Percentiles rank a stretch among this genome's conserved stretches.
These are phyloP conservation scores for Ateles fusciceps DNA, from an alignment of 2,797 vertebrate genomes.

Conservation along the genomic window DNA sequence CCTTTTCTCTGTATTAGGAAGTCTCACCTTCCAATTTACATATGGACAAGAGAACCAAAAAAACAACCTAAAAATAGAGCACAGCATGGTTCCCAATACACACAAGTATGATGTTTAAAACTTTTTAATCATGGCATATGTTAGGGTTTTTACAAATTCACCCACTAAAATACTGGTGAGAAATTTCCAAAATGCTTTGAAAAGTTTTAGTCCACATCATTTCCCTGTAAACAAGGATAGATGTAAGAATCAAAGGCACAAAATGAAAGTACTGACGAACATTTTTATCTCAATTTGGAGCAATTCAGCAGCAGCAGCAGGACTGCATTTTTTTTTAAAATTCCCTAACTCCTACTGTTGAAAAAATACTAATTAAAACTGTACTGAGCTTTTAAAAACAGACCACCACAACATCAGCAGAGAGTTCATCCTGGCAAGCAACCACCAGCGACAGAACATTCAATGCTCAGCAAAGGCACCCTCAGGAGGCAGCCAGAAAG, in stretches of 20 bases:
- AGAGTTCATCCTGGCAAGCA: background rate
- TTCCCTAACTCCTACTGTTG: background rate
- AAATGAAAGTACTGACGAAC: background rate
- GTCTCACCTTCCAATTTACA: background rate
- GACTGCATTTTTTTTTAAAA: background rate
- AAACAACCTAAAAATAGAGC: background rate
- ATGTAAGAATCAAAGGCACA: background rate
- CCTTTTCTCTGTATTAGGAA: background rate
- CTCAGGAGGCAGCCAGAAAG: background rate
- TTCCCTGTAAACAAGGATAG: background rate
- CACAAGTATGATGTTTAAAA: background rate
- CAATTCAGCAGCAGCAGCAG: background rate
- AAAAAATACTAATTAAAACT: background rate
- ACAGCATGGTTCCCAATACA: background rate
- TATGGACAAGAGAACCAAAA: background rate
- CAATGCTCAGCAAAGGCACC: background rate
- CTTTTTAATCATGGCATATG: background rate
- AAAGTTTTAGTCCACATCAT: background rate
- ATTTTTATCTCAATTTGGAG: slow-evolving; percentile 12
- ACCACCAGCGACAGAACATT: background rate
- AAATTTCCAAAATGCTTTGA: slow-evolving; percentile 14
- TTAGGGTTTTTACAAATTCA: background rate
- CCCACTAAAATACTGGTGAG: background rate
- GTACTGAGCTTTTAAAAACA: background rate
- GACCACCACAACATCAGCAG: background rate